Evolutionary conservation across 2,797 vertebrate species (phyloP), one percentile per base, ranked within the genome.

Genomic region (Emydoidea blandingii): DNA sequence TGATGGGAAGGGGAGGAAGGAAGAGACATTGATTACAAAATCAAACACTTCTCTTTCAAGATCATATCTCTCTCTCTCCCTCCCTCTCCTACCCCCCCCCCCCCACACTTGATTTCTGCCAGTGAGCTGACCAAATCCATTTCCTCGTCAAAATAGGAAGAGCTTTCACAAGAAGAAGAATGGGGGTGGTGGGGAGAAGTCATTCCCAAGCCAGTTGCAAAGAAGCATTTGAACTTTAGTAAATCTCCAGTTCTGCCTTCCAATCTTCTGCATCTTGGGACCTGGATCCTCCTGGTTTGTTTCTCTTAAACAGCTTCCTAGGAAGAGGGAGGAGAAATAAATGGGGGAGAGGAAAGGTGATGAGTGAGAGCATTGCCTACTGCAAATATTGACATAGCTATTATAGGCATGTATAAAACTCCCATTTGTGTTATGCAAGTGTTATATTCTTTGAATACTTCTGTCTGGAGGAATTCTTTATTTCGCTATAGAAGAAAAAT

Each of bases 401-500:
- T 97, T 97, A 97, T 9, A 93, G 97, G 96, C 96, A 96, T 90
- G 97, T 98, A 97, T 98, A 97, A 98, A 98, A 96, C 95, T 97
- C 98, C 96, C 97, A 92, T 97, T 98, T 95, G 95, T 88, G 95
- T 93, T 97, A 96, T 92, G 97, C 79, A 57, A 96, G 96, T 47
- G 87, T 90, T 96, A 89, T 97, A 95, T 95, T 95, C 98, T 97
- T 95, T 93, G 97, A 97, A 96, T 96, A 97, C 97, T 97, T 97
- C 97, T 97, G 97, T 98, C 98, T 98, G 56, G 34, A 97, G 96
- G 96, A 98, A 98, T 97, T 98, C 98, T 98, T 98, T 98, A 98
- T 98, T 98, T 98, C 92, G 3, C 98, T 96, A 95, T 96, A 95
- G 97, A 98, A 98, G 98, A 98, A 98, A 98, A 98, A 98, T 98